These are phyloP conservation scores for Chlorops oryzae DNA, from an alignment of 1,140 invertebrate genomes.

Conservation along the genomic window DNA sequence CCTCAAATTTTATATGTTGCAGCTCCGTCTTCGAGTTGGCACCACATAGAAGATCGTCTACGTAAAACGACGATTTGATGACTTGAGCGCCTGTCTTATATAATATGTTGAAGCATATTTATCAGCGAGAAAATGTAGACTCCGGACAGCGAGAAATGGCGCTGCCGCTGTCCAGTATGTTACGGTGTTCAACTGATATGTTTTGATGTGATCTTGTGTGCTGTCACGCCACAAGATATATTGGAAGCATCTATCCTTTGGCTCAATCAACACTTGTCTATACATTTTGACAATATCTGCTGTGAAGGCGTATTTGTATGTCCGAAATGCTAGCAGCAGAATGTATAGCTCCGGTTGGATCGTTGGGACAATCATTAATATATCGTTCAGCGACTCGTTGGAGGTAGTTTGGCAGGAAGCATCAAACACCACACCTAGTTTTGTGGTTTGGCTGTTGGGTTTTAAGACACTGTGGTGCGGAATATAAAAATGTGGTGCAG, in stretches of 20 bases:
- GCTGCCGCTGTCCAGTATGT: slow-evolving; percentile 11
- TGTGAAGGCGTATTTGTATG: slow-evolving; percentile 30
- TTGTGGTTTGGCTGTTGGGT: slow-evolving; percentile 21
- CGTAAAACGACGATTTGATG: slow-evolving; percentile 7
- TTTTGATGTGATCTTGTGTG: slow-evolving; percentile 19
- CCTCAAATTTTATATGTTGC: slow-evolving; percentile 1
- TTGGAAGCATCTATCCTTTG: slow-evolving; percentile 39
- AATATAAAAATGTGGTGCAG: slow-evolving; percentile 22
- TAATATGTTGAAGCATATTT: background rate
- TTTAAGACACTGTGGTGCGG: slow-evolving; percentile 32
- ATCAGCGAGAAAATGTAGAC: slow-evolving; percentile 6
- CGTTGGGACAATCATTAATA: slow-evolving; percentile 35
- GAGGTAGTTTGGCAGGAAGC: slow-evolving; percentile 9
- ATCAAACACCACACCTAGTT: slow-evolving; percentile 35
- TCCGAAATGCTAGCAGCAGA: slow-evolving; percentile 46
- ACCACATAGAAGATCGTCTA: slow-evolving; percentile 8
- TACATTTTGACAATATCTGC: slow-evolving; percentile 49
- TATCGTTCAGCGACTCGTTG: slow-evolving; percentile 41
- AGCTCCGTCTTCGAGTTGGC: background rate
- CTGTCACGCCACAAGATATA: slow-evolving; percentile 46
- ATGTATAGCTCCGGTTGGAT: slow-evolving; percentile 45
- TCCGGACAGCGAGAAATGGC: slow-evolving; percentile 8
- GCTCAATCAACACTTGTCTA: slow-evolving; percentile 40
- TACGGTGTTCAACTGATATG: slow-evolving; percentile 15
- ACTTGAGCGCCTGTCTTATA: background rate